Percentiles rank a stretch among this genome's conserved stretches.
These are phyloP conservation scores for Nemapogon koenigi DNA, from an alignment of 2,888 invertebrate genomes.

Conservation along the genomic window DNA sequence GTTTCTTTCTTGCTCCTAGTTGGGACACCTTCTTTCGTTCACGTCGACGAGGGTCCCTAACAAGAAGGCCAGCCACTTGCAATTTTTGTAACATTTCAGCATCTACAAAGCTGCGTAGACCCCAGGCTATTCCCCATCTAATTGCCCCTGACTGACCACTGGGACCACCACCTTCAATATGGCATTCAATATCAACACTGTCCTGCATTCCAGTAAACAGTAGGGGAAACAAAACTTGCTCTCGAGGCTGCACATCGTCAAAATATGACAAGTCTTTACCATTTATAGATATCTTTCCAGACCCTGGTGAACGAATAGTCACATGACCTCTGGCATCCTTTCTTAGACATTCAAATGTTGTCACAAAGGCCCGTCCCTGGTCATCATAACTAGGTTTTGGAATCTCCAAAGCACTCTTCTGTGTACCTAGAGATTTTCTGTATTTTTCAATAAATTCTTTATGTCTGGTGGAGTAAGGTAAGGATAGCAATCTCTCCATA, in stretches of 20 bases:
- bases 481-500: conserved; percentile 72
- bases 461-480: conserved; percentile 74
- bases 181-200: conserved; percentile 84
- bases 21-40: conserved; percentile 96
- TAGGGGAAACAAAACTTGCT: conserved; percentile 89
- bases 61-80: conserved; percentile 89
- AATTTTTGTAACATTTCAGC: conserved; percentile 78
- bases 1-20: conserved; percentile 86
- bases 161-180: conserved; percentile 74
- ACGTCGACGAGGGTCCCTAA: conserved; percentile 75
- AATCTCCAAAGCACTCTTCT: conserved; percentile 65
- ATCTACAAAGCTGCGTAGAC: conserved; percentile 83
- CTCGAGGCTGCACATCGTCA: conserved; percentile 69
- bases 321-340: conserved; percentile 80
- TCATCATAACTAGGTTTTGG: conserved; percentile 73
- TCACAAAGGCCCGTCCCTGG: conserved; percentile 74
- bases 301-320: conserved; percentile 81
- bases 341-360: conserved; percentile 74
- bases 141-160: conserved; percentile 89
- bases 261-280: conserved; percentile 82
- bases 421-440: conserved; percentile 65
- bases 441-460: conserved; percentile 79
- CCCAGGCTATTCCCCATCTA: conserved; percentile 86
- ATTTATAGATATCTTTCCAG: conserved; percentile 84
- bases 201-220: conserved; percentile 78